Conservation (phyloP, 2,797 vertebrate species). For the Malurus splendens region DNA sequence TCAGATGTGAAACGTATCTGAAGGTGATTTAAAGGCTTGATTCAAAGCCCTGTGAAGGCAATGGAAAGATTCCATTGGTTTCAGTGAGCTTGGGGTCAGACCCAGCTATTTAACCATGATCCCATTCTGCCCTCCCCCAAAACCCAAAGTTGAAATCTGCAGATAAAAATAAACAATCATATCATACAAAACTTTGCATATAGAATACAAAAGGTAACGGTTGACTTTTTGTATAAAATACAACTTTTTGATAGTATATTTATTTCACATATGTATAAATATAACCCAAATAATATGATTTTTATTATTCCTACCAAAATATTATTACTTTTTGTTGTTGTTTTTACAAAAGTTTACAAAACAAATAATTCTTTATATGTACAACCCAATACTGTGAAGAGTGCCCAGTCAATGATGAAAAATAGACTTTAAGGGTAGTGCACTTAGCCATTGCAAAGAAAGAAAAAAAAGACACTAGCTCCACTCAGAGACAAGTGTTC, state of each 20-base stretch:
- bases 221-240: constrained; percentile 80
- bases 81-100: constrained; percentile 45
- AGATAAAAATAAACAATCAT: constrained; percentile 76
- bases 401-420: constrained; percentile 56
- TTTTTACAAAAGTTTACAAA: constrained; percentile 85
- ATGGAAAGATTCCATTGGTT: constrained; percentile 38
- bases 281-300: constrained; percentile 82
- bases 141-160: constrained; percentile 62
- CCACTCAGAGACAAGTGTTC: neutral
- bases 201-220: constrained; percentile 80
- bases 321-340: constrained; percentile 65
- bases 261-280: constrained; percentile 85
- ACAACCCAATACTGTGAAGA: constrained; percentile 70
- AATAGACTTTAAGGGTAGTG: constrained; percentile 60
- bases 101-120: constrained; percentile 53
- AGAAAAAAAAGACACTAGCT: constrained; percentile 13
- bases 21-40: constrained; percentile 48
- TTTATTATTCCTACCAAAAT: constrained; percentile 82
- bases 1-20: constrained; percentile 57
- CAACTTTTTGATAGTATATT: constrained; percentile 78
- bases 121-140: constrained; percentile 41
- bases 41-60: constrained; percentile 53
- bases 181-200: constrained; percentile 75
- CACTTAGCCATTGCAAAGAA: constrained; percentile 45
- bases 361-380: constrained; percentile 74